Evolutionary conservation across 1,140 invertebrate species (phyloP).

Genomic region (Drosophila parvula): DNA sequence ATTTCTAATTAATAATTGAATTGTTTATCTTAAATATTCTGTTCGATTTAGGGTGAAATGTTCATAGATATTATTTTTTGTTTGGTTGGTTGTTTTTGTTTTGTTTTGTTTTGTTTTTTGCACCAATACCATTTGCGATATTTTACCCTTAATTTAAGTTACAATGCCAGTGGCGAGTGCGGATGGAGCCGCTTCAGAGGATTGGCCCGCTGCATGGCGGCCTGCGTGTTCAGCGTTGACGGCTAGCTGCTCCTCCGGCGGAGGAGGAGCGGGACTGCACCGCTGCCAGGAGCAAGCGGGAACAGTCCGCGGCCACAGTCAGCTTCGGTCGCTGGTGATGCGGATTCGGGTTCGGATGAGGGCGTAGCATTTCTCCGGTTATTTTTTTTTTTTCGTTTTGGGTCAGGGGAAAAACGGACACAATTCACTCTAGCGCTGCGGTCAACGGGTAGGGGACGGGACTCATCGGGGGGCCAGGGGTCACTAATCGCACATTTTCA

Average conservation of each 20-base stretch:
- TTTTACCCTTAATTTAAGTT: slow-evolving; percentile 84
- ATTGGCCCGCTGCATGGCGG: slow-evolving; percentile 28
- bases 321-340: slow-evolving; percentile 30
- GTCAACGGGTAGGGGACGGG: slow-evolving; percentile 60
- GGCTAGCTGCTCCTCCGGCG: slow-evolving; percentile 44
- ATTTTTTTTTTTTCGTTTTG: slow-evolving; percentile 14
- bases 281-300: slow-evolving; percentile 43
- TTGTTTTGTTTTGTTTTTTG: slow-evolving; percentile 44
- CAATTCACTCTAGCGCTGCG: slow-evolving; percentile 68
- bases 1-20: not conserved
- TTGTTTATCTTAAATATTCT: slow-evolving; percentile 1
- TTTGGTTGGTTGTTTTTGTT: slow-evolving; percentile 38
- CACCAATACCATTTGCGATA: slow-evolving; percentile 84
- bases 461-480: slow-evolving; percentile 15
- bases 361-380: slow-evolving; percentile 54
- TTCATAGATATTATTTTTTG: slow-evolving; percentile 36
- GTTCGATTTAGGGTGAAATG: slow-evolving; percentile 9
- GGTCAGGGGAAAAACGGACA: slow-evolving; percentile 46
- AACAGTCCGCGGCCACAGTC: slow-evolving; percentile 25
- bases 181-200: slow-evolving; percentile 55
- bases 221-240: slow-evolving; percentile 52
- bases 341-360: slow-evolving; percentile 27
- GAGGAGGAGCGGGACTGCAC: slow-evolving; percentile 46
- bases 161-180: slow-evolving; percentile 71
- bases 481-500: slow-evolving; percentile 54